phyloP scores from a whole-genome alignment of 2,797 vertebrate genomes.

The Staurois parvus region DNA sequence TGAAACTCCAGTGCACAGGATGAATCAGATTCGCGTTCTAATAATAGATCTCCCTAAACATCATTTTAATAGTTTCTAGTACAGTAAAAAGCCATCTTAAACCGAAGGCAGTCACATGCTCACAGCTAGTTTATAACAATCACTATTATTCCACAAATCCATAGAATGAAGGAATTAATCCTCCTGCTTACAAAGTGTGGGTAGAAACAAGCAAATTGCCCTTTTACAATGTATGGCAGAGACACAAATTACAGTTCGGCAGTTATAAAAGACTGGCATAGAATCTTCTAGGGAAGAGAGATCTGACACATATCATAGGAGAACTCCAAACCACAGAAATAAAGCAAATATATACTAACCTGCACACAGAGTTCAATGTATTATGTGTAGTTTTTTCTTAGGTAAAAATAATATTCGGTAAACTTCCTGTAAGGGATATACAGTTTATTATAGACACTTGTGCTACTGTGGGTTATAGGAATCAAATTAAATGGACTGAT shows the following conservation, averaged over 20 bases:
- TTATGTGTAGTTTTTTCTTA: no score
- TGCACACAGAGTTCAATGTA: no score
- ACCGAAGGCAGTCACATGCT: background rate
- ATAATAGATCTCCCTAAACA: conserved; percentile 9
- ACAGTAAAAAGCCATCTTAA: conserved; percentile 24
- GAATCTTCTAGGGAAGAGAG: background rate
- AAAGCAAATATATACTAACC: no score
- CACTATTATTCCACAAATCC: conserved; percentile 24
- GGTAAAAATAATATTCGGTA: no score
- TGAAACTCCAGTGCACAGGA: background rate
- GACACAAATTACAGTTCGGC: background rate
- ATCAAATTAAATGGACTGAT: no score
- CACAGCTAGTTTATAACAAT: conserved; percentile 24
- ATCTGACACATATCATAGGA: no score
- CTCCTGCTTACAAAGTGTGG: background rate
- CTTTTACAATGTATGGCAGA: background rate
- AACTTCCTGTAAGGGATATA: no score
- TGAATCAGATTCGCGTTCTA: background rate
- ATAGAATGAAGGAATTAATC: conserved; percentile 13
- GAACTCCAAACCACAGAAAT: no score
- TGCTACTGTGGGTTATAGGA: no score
- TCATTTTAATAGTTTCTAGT: conserved; percentile 28
- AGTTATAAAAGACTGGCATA: background rate
- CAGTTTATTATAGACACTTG: no score
- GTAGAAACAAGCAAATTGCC: background rate